Conservation (phyloP, 2,888 invertebrate species). For the Melanotus villosus region DNA sequence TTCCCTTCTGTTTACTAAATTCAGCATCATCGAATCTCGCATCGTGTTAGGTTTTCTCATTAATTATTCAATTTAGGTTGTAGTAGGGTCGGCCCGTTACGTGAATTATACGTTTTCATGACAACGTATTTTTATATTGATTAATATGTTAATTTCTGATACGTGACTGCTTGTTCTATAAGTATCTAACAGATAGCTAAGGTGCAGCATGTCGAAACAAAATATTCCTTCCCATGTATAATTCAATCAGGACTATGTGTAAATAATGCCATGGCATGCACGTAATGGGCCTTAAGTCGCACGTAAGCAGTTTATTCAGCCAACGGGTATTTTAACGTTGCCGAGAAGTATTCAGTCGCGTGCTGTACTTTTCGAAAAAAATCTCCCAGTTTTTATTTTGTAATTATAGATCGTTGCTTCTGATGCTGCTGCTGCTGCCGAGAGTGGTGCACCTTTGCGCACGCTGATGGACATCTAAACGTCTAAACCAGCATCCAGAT, state of each 20-base stretch:
- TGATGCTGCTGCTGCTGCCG: conserved; percentile 3
- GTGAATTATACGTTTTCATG: conserved; percentile 28
- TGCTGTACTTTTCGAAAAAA: conserved; percentile 18
- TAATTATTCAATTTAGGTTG: conserved; percentile 22
- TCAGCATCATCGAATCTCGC: not conserved
- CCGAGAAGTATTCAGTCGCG: conserved; percentile 28
- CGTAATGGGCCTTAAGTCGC: conserved; percentile 34
- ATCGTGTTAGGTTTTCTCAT: conserved; percentile 12
- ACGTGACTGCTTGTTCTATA: conserved; percentile 25
- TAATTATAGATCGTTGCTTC: conserved; percentile 24
- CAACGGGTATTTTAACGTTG: conserved; percentile 20
- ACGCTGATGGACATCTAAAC: conserved; percentile 15
- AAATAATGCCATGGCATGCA: conserved; percentile 38
- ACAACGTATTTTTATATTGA: conserved; percentile 31
- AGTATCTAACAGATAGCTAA: conserved; percentile 19
- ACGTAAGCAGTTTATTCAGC: conserved; percentile 28
- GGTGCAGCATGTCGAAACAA: conserved; percentile 31
- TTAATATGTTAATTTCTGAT: conserved; percentile 33
- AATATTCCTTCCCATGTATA: conserved; percentile 33
- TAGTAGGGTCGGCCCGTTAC: conserved; percentile 12
- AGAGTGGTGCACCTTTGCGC: too few species aligned
- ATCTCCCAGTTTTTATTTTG: conserved; percentile 9
- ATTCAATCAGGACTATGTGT: conserved; percentile 33
- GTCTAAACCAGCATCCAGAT: conserved; percentile 11
- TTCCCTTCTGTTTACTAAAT: too few species aligned